Percentiles rank a stretch among this genome's conserved stretches.
Conservation (phyloP, 2,888 invertebrate genomes). For the Leptinotarsa tumamoca region DNA sequence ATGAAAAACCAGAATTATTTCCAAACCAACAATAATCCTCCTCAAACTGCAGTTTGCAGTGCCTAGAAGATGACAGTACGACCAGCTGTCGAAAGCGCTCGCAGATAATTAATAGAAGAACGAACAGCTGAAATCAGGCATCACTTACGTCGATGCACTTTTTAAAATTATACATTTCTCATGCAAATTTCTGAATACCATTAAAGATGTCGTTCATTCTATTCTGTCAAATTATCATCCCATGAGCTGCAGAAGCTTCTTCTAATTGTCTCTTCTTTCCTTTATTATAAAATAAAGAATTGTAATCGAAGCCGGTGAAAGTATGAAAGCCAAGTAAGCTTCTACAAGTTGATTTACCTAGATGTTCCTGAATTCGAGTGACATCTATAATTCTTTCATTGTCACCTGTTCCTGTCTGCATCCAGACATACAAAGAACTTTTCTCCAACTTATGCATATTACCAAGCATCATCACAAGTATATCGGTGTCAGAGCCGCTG, state of each 20-base stretch:
- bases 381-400: no score
- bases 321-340: background rate
- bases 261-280: background rate
- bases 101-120: background rate
- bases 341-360: background rate
- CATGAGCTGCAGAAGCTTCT: background rate
- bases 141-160: background rate
- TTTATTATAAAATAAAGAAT: background rate
- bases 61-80: no score
- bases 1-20: no score
- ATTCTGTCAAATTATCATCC: background rate
- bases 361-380: no score
- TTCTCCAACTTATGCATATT: no score
- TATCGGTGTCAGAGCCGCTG: no score
- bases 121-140: background rate
- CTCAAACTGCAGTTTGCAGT: no score
- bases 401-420: no score
- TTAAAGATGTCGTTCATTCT: background rate
- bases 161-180: background rate
- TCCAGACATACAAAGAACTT: no score
- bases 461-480: no score
- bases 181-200: background rate
- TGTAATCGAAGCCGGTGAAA: background rate
- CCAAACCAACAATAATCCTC: no score
- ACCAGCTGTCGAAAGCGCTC: no score